phyloP scores from a whole-genome alignment of 1,140 invertebrate species.

The Papilio machaon region DNA sequence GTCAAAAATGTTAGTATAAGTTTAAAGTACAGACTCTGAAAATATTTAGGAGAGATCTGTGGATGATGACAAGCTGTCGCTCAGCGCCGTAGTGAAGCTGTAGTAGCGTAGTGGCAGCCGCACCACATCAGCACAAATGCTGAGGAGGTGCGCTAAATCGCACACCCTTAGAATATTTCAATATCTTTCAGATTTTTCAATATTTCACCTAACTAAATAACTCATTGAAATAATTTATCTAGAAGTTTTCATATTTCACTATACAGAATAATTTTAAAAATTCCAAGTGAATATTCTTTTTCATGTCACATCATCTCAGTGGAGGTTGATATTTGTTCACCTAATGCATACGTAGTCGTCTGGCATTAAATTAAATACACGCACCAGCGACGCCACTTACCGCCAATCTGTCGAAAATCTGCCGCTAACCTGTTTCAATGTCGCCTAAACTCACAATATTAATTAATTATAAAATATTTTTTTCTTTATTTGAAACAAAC shows the following conservation, averaged over 20 bases:
- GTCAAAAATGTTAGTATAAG: neutral
- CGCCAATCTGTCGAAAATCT: neutral
- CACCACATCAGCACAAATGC: neutral
- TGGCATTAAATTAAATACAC: neutral
- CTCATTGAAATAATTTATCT: neutral
- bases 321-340: neutral
- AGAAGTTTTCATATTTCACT: neutral
- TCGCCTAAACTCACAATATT: too few relatives aligned
- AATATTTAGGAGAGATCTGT: neutral
- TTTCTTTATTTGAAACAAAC: too few relatives aligned
- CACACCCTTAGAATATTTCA: neutral
- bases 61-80: neutral
- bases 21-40: neutral
- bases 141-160: neutral
- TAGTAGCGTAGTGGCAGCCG: neutral
- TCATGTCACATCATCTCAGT: neutral
- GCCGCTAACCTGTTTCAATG: neutral
- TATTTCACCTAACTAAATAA: too few relatives aligned
- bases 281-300: neutral
- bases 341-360: conserved; percentile 8
- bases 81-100: neutral
- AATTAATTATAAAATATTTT: too few relatives aligned
- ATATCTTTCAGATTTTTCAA: neutral
- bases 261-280: neutral
- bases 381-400: neutral